Evolutionary conservation across 2,797 vertebrate genomes (phyloP).

Genomic region (Sebastolobus alascanus): DNA sequence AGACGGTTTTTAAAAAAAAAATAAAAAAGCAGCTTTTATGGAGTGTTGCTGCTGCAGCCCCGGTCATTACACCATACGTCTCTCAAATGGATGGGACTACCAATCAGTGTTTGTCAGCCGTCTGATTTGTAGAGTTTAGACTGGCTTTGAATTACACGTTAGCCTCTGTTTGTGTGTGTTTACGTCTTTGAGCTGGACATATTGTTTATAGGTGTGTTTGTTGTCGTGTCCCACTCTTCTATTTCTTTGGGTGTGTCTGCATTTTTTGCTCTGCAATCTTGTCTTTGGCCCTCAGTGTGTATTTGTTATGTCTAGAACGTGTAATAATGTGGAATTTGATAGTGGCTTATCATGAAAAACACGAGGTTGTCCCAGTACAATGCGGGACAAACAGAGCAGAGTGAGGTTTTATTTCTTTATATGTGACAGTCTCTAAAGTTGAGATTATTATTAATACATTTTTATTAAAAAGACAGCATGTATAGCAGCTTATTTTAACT

Average conservation of each 20-base stretch:
- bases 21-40: conserved; percentile 4
- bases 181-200: conserved; percentile 59
- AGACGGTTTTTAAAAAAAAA: neutral
- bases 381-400: conserved; percentile 21
- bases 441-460: neutral
- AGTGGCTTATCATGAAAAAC: conserved; percentile 63
- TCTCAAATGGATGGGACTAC: conserved; percentile 28
- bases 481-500: neutral
- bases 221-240: conserved; percentile 59
- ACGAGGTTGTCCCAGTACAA: conserved; percentile 14
- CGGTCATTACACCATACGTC: conserved; percentile 28
- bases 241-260: conserved; percentile 67
- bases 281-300: conserved; percentile 54
- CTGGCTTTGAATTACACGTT: conserved; percentile 71
- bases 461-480: neutral
- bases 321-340: conserved; percentile 77
- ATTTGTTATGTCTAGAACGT: conserved; percentile 72
- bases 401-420: neutral
- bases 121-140: conserved; percentile 67
- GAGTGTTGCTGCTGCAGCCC: neutral
- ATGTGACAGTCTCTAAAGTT: neutral
- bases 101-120: conserved; percentile 61
- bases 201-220: conserved; percentile 77
- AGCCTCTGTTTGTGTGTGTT: conserved; percentile 69
- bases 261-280: conserved; percentile 55